phyloP scores from a whole-genome alignment of 2,888 invertebrate species.

The Metallyticus violacea region DNA sequence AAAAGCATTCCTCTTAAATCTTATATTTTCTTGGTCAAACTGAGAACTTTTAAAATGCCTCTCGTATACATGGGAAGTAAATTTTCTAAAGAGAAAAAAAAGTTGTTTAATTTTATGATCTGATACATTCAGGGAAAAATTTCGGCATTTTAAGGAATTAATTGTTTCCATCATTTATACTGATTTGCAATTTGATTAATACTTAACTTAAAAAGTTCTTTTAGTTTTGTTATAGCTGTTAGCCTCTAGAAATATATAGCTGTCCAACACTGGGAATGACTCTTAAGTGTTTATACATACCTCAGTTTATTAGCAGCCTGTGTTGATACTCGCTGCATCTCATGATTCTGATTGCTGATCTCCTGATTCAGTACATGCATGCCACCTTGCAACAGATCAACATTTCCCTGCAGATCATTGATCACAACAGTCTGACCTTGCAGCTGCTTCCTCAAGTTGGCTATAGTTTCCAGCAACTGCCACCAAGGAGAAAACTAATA shows the following conservation, averaged over 20 bases:
- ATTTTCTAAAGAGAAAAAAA: too few relatives aligned
- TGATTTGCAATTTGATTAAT: too few relatives aligned
- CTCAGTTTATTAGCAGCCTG: constrained; percentile 48
- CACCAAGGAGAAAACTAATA: constrained; percentile 22
- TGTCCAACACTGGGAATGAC: not conserved
- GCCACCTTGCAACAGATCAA: constrained; percentile 48
- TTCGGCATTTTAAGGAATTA: not conserved
- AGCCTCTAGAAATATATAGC: too few relatives aligned
- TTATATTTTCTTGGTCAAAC: too few relatives aligned
- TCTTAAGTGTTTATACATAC: constrained; percentile 38
- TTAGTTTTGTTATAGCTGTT: too few relatives aligned
- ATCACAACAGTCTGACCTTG: constrained; percentile 45
- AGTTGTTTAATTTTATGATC: too few relatives aligned
- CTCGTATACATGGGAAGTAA: too few relatives aligned
- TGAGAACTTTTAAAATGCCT: too few relatives aligned
- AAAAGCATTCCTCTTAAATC: too few relatives aligned
- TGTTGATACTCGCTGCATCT: constrained; percentile 41
- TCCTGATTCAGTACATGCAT: constrained; percentile 48
- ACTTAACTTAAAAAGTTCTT: too few relatives aligned
- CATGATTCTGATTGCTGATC: constrained; percentile 45
- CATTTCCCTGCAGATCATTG: constrained; percentile 47
- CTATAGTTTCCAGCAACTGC: constrained; percentile 46
- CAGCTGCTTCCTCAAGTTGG: constrained; percentile 46
- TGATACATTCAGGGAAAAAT: not conserved
- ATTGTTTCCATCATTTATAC: too few relatives aligned